Evolutionary conservation across 2,888 invertebrate genomes (phyloP).

Genomic region (Tridacna gigas): DNA sequence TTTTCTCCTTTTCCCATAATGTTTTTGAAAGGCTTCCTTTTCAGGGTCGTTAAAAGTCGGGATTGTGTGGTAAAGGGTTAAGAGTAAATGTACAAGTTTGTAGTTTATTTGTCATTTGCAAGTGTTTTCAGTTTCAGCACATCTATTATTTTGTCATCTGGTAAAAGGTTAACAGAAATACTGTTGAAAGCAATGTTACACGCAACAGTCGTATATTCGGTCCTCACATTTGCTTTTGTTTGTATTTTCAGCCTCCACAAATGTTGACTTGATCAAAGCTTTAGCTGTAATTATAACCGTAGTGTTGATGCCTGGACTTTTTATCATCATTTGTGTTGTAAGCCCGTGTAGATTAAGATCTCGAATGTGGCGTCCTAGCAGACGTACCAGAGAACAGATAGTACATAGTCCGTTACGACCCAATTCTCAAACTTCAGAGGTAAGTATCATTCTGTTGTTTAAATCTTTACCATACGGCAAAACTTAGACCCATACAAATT

Average conservation of each 20-base stretch:
- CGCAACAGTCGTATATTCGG: too few relatives aligned
- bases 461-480: background rate
- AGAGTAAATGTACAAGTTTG: too few relatives aligned
- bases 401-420: slow-evolving; percentile 72
- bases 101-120: too few relatives aligned
- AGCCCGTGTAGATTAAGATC: slow-evolving; percentile 71
- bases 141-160: background rate
- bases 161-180: background rate
- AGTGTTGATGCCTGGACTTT: slow-evolving; percentile 73
- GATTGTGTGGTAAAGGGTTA: too few relatives aligned
- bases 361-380: slow-evolving; percentile 73
- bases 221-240: background rate
- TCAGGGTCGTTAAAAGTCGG: too few relatives aligned
- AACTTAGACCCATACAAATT: background rate
- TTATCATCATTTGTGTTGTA: slow-evolving; percentile 72
- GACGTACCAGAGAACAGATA: slow-evolving; percentile 70
- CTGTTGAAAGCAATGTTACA: too few relatives aligned
- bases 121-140: background rate
- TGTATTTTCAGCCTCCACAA: slow-evolving; percentile 65
- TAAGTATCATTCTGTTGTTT: slow-evolving; percentile 26
- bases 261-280: slow-evolving; percentile 66
- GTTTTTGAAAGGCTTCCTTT: too few relatives aligned
- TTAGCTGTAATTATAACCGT: slow-evolving; percentile 69
- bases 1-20: too few relatives aligned
- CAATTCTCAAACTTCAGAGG: slow-evolving; percentile 70